Conservation (phyloP, 2,113 vertebrate genomes). For the Odobenus rosmarus region DNA sequence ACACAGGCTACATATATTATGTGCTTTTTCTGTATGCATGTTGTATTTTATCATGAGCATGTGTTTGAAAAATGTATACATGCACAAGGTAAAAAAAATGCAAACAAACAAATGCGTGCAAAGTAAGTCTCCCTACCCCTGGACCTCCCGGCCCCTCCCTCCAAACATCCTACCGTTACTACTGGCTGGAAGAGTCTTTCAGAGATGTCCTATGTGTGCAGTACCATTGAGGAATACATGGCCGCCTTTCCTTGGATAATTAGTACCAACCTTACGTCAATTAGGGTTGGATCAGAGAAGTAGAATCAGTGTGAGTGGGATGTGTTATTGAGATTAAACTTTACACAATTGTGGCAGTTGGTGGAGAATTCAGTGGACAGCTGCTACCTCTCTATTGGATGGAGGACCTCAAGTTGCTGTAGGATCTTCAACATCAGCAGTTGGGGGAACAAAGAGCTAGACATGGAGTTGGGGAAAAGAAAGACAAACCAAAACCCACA, state of each 20-base stretch:
- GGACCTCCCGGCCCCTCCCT: background rate
- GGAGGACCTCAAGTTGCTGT: background rate
- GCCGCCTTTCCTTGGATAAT: background rate
- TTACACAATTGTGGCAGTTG: background rate
- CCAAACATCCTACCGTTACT: background rate
- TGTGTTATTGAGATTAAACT: background rate
- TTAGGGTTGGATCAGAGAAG: background rate
- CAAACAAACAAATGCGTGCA: background rate
- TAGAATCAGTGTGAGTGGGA: background rate
- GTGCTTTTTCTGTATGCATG: background rate
- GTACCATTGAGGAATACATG: no score
- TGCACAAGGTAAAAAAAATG: background rate
- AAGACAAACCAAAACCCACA: background rate
- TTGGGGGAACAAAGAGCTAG: fast-evolving
- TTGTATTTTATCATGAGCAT: background rate
- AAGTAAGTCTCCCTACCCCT: background rate
- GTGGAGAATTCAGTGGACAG: background rate
- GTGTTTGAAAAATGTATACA: background rate
- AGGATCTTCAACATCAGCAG: background rate
- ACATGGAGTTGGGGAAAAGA: background rate
- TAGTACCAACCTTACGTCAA: background rate
- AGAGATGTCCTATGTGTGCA: background rate
- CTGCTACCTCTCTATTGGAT: background rate
- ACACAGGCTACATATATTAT: background rate
- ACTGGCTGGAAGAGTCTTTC: background rate